phyloP scores from a whole-genome alignment of 1,140 invertebrate species.

The Eciton burchellii region DNA sequence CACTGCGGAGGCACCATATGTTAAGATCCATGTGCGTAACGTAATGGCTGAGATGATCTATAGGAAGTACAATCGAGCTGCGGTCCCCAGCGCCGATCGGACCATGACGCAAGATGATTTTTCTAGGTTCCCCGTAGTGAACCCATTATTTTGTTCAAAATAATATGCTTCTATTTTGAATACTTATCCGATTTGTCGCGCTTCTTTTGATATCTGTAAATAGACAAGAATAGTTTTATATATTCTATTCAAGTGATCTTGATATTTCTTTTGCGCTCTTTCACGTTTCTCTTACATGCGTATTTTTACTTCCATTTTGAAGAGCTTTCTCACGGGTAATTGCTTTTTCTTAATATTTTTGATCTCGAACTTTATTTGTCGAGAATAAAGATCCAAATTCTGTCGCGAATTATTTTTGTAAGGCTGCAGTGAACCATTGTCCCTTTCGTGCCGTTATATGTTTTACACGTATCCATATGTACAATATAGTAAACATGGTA shows the following conservation, averaged over 20 bases:
- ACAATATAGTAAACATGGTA: neutral
- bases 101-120: neutral
- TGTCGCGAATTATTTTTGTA: neutral
- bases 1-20: constrained; percentile 44
- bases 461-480: neutral
- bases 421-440: too few relatives aligned
- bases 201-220: too few relatives aligned
- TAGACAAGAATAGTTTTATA: too few relatives aligned
- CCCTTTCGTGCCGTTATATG: neutral
- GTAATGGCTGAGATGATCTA: constrained; percentile 25
- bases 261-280: too few relatives aligned
- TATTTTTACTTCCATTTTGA: too few relatives aligned
- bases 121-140: neutral
- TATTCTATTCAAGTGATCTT: too few relatives aligned
- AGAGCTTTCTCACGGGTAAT: too few relatives aligned
- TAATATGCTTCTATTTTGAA: too few relatives aligned
- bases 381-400: neutral
- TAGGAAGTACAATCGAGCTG: neutral
- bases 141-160: neutral
- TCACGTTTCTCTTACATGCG: too few relatives aligned
- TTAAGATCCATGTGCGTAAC: constrained; percentile 44
- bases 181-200: neutral
- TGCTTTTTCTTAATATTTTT: too few relatives aligned
- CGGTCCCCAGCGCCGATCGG: too few relatives aligned
- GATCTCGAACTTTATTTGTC: neutral